Evolutionary conservation across 1,140 invertebrate species (phyloP).

Genomic region (Pantala flavescens): DNA sequence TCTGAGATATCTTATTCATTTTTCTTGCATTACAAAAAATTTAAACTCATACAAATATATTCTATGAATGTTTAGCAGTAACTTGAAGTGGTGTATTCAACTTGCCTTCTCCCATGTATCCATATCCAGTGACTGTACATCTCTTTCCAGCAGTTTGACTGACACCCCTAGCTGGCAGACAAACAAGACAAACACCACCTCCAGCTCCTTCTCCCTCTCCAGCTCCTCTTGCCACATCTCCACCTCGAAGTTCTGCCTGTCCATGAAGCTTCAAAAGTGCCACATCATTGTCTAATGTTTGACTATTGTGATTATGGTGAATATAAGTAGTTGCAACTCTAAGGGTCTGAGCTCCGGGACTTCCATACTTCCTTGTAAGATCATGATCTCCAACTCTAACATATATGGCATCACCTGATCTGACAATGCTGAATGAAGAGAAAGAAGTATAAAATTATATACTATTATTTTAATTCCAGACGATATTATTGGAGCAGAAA

Average conservation of each 20-base stretch:
- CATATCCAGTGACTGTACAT: constrained; percentile 87
- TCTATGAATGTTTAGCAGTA: background rate
- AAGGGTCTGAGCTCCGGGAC: constrained; percentile 76
- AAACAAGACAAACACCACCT: constrained; percentile 69
- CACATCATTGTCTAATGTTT: constrained; percentile 92
- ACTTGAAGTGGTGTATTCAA: constrained; percentile 16
- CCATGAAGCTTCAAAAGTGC: constrained; percentile 84
- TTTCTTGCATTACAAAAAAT: too few species aligned
- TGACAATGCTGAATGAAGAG: constrained; percentile 59
- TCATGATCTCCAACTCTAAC: constrained; percentile 90
- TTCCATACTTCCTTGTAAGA: constrained; percentile 73
- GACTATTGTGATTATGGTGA: constrained; percentile 92
- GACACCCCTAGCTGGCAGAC: constrained; percentile 75
- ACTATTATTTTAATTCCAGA: background rate
- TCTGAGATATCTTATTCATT: too few species aligned
- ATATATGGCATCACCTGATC: constrained; percentile 81
- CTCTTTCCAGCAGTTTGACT: constrained; percentile 75
- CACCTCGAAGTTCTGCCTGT: constrained; percentile 66
- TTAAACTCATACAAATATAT: too few species aligned
- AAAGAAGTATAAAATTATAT: constrained; percentile 16
- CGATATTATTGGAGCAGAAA: background rate
- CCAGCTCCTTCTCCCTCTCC: constrained; percentile 32
- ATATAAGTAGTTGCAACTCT: constrained; percentile 87
- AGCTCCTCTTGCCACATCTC: constrained; percentile 44
- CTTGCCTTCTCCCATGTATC: constrained; percentile 86